These are phyloP conservation scores for Lethenteron reissneri DNA, from an alignment of 2,113 vertebrate species.

Conservation along the genomic window DNA sequence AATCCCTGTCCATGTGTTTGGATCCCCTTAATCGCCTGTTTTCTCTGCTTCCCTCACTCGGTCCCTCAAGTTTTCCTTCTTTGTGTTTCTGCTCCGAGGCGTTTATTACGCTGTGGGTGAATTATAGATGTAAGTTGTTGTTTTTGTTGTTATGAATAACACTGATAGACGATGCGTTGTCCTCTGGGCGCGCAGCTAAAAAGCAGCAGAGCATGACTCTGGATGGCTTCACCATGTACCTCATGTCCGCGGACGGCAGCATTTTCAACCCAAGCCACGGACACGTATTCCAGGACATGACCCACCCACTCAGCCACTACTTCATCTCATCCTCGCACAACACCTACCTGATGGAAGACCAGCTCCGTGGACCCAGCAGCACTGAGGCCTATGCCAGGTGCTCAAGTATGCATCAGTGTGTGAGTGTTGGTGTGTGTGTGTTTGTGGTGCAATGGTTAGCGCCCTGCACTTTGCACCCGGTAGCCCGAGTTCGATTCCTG, in stretches of 20 bases:
- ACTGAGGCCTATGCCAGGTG: conserved; percentile 76
- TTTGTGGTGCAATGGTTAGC: no score
- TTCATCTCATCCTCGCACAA: conserved; percentile 93
- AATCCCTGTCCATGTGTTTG: not conserved
- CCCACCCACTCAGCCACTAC: conserved; percentile 53
- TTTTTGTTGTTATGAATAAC: no score
- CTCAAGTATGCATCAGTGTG: no score
- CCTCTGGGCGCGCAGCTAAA: no score
- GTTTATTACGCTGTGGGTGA: no score
- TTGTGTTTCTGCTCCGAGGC: not conserved
- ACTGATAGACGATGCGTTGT: no score
- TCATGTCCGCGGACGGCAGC: conserved; percentile 52
- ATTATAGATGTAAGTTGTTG: no score
- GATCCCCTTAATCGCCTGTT: not conserved
- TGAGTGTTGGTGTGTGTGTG: no score
- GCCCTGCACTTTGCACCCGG: no score
- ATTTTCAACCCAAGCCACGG: conserved; percentile 43
- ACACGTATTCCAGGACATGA: conserved; percentile 63
- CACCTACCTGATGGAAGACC: conserved; percentile 73
- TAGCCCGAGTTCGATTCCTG: no score
- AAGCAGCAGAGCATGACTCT: conserved; percentile 15
- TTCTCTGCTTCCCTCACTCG: not conserved
- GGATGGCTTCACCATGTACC: conserved; percentile 85
- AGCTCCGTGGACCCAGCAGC: conserved; percentile 67
- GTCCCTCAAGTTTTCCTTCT: not conserved